phyloP scores from a whole-genome alignment of 1,140 invertebrate species.

The Pararge aegeria region DNA sequence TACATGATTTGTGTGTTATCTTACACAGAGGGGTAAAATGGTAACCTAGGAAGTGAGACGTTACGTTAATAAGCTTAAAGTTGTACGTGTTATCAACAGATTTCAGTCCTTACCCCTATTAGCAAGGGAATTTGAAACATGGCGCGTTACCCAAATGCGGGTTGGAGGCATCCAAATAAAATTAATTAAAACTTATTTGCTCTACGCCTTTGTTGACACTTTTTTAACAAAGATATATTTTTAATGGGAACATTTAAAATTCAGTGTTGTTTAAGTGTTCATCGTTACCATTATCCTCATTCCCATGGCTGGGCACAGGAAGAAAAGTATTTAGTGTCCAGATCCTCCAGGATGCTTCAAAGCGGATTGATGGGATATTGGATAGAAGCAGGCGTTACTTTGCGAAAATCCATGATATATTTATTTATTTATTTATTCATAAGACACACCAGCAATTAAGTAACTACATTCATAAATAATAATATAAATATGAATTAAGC shows the following conservation, averaged over 20 bases:
- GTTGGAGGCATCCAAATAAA: conserved; percentile 31
- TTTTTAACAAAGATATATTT: conserved; percentile 12
- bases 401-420: too few relatives aligned
- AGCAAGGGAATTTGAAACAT: conserved; percentile 31
- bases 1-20: neutral
- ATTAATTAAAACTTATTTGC: conserved; percentile 32
- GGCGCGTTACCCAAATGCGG: conserved; percentile 30
- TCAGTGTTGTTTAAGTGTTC: too few relatives aligned
- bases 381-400: too few relatives aligned
- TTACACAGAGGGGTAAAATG: neutral
- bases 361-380: too few relatives aligned
- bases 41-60: conserved; percentile 1
- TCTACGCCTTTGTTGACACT: conserved; percentile 23
- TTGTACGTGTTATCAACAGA: conserved; percentile 20
- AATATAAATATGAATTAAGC: too few relatives aligned
- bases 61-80: conserved; percentile 7
- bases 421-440: too few relatives aligned
- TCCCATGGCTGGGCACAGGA: too few relatives aligned
- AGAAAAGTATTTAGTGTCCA: too few relatives aligned
- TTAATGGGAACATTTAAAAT: neutral
- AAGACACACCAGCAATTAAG: too few relatives aligned
- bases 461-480: too few relatives aligned
- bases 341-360: too few relatives aligned
- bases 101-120: conserved; percentile 30
- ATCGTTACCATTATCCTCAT: too few relatives aligned